Base-by-base conservation (phyloP, 2,888 invertebrate genomes). In the Heliconius sara region DNA sequence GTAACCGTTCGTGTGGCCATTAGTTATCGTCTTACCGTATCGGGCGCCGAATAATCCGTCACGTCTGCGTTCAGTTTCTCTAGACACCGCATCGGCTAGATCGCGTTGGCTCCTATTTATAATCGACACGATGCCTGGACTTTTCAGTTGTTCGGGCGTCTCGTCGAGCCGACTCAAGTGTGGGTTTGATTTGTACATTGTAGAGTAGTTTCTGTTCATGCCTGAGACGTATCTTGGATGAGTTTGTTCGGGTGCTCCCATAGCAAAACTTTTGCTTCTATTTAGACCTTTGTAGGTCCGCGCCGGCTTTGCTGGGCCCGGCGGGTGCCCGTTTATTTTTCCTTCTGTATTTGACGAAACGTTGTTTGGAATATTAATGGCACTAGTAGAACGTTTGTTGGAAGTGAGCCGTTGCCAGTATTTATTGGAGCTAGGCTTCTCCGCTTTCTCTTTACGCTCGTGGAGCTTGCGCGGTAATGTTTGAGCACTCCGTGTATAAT, bases 221-320 rank as follows among this genome's bases (percentile, higher is more conserved):
- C 91, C 91, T 80, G 93, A 91, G 68, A 93, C 87, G 92, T 95
- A 95, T 75, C 94, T 93, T 57, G 94, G 92, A 76, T 95, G 95
- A 27, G 95, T 93, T 67, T 90, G 91, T 91, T 95, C 95, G 81
- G 95, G 95, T 83, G 96, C 97, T 86, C 98, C 97, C 85, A 97
- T 97, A 95, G 97, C 98, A 94, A 98, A 97, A 90, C 98, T 98
- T 92, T 98, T 97, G 92, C 98, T 98, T 81, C 98, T 96, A 81
- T 97, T 96, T 67, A 98, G 93, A 34, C 97, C 96, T 88, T 97
- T 97, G 92, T 97, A 97, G 67, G 97, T 97, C 85, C 98, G 95
- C 57, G 97, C 97, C 13, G 98, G 98, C 89, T 98, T 98, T 0
- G 96, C 96, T 0, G 97, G 97, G 10, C 97, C 97, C 57, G 96